Base-by-base conservation (phyloP, 2,888 invertebrate species). In the Nemotelus nigrinus region DNA sequence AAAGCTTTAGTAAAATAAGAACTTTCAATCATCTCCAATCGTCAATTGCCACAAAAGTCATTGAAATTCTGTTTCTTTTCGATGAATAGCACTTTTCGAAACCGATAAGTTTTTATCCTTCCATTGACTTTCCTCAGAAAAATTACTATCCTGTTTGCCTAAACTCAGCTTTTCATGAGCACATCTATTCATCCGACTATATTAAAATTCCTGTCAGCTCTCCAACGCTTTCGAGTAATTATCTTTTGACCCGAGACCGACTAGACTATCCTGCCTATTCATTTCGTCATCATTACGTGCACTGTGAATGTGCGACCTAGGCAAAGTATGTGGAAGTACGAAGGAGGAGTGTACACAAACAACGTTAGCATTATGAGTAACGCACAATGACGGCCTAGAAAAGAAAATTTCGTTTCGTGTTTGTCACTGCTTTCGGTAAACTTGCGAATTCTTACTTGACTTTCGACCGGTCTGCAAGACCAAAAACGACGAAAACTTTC, bases 181-280 rank as follows among this genome's bases (percentile, higher is more conserved):
- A 53, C 53, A 70, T 39, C 70, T 53, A 55, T 70, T 47, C 70
- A 70, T 70, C 47, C 43, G 55, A 70, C 43, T 70, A 5, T 70
- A 70, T 70, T 70, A 70, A 70, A 70, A 70, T 70, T 70, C 70
- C 53, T 45, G 55, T 70, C 70, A 70, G 55, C 55, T 55, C 44
- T 55, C 55, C n/a, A 70, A 70, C 53, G 47, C 70, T 70, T 70
- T 47, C 55, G 70, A 70, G 70, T 70, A 70, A 70, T 70, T 41
- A 70, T 70, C 70, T 70, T 70, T 70, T 70, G 70, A 70, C 55
- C 47, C 5, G 7, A 70, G 55, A 47, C 70, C 39, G 55, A 70
- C 70, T 55, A 70, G 53, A 55, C 70, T 70, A 25, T 70, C 70
- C 70, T 70, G 70, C 70, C 53, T 70, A 70, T 70, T 70, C 70